phyloP scores from a whole-genome alignment of 2,888 invertebrate genomes.

The Petrolisthes cinctipes region DNA sequence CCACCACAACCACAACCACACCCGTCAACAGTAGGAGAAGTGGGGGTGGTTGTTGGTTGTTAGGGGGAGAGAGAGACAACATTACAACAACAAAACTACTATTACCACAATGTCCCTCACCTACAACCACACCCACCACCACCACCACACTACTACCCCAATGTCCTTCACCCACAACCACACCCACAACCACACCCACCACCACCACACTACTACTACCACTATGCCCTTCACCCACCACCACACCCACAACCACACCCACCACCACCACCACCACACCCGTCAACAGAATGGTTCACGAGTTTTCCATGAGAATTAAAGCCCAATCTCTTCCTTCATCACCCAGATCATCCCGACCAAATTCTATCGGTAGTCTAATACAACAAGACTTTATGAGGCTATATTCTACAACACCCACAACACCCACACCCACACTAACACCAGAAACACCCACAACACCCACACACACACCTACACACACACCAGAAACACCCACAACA shows the following conservation, averaged over 20 bases:
- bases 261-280: background rate
- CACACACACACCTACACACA: too few species aligned
- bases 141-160: background rate
- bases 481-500: too few species aligned
- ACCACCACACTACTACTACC: background rate
- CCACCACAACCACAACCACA: background rate
- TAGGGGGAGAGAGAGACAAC: too few species aligned
- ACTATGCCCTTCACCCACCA: background rate
- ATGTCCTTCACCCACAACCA: background rate
- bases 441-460: too few species aligned
- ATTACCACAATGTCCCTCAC: too few species aligned
- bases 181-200: background rate
- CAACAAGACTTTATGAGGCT: conserved; percentile 44
- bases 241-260: conserved; percentile 3
- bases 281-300: conserved; percentile 27
- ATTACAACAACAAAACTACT: too few species aligned
- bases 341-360: conserved; percentile 36
- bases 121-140: background rate
- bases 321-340: conserved; percentile 35
- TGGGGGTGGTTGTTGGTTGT: too few species aligned
- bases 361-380: conserved; percentile 44
- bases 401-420: conserved; percentile 12
- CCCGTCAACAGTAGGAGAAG: too few species aligned
- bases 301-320: conserved; percentile 16
- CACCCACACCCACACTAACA: background rate